phyloP scores from a whole-genome alignment of 2,888 invertebrate genomes.

The Pelosia muscerda region DNA sequence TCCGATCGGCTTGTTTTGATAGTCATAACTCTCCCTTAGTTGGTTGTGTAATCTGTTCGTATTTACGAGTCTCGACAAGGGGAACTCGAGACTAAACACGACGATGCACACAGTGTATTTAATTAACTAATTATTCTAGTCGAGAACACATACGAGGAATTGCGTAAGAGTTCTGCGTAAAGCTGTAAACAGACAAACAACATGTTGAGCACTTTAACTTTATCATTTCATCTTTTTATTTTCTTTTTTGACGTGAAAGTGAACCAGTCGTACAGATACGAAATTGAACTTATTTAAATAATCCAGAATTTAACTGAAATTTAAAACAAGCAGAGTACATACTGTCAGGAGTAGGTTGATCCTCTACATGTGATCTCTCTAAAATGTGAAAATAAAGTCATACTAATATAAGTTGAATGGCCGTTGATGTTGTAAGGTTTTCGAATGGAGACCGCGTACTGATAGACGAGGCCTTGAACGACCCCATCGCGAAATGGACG shows the following conservation, averaged over 20 bases:
- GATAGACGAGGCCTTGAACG: too few relatives aligned
- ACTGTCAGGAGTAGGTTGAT: too few relatives aligned
- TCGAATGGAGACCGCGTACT: too few relatives aligned
- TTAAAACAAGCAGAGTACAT: too few relatives aligned
- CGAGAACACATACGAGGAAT: slow-evolving; percentile 57
- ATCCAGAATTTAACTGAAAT: too few relatives aligned
- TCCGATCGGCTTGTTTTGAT: slow-evolving; percentile 37
- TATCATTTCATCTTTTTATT: neutral
- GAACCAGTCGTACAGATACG: neutral
- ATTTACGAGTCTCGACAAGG: slow-evolving; percentile 25
- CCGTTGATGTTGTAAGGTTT: too few relatives aligned
- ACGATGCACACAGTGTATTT: slow-evolving; percentile 60
- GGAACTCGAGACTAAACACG: slow-evolving; percentile 31
- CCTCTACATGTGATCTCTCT: too few relatives aligned
- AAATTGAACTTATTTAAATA: neutral
- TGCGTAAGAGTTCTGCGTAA: slow-evolving; percentile 52
- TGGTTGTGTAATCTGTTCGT: slow-evolving; percentile 37
- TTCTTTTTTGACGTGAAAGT: neutral
- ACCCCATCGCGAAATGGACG: too few relatives aligned
- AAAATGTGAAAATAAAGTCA: too few relatives aligned
- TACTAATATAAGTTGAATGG: too few relatives aligned
- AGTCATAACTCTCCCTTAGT: slow-evolving; percentile 39
- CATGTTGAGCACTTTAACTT: neutral
- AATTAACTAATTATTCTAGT: slow-evolving; percentile 67
- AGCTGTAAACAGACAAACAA: slow-evolving; percentile 43